Conservation (phyloP, 2,797 vertebrate species). For the Helarctos malayanus region DNA sequence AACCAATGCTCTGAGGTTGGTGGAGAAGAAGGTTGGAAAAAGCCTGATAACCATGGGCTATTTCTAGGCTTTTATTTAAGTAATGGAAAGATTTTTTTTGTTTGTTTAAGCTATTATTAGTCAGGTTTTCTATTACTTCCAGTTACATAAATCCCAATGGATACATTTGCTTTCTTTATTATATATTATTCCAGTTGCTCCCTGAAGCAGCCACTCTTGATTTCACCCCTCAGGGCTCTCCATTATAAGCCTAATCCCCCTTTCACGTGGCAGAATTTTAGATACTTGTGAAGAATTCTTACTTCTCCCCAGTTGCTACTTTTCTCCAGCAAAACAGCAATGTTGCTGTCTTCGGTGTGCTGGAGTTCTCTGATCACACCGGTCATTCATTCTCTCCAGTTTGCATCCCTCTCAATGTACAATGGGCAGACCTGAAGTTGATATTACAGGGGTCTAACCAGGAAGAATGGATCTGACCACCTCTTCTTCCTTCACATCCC, state of each 20-base stretch:
- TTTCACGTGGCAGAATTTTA: not conserved
- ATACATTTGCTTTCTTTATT: constrained; percentile 8
- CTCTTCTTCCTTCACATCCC: not conserved
- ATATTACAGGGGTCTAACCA: not conserved
- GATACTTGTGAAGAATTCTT: not conserved
- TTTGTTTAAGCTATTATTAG: not conserved
- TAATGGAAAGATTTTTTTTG: not conserved
- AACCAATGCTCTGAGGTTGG: not conserved
- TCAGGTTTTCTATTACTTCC: constrained; percentile 14
- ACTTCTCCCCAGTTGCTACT: not conserved
- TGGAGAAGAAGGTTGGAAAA: not conserved
- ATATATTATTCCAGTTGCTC: not conserved
- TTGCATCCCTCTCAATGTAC: not conserved
- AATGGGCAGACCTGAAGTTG: not conserved
- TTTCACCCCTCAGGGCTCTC: not conserved
- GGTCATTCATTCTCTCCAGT: not conserved
- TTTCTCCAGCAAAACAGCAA: not conserved
- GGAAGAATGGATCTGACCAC: not conserved
- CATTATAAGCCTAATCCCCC: not conserved
- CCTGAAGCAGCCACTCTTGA: not conserved
- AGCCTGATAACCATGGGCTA: not conserved
- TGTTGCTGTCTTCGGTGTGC: not conserved
- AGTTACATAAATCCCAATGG: not conserved
- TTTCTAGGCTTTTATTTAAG: constrained; percentile 3
- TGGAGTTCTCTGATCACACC: not conserved